Evolutionary conservation across 2,797 vertebrate species (phyloP).

Genomic region (Bovichtus variegatus): DNA sequence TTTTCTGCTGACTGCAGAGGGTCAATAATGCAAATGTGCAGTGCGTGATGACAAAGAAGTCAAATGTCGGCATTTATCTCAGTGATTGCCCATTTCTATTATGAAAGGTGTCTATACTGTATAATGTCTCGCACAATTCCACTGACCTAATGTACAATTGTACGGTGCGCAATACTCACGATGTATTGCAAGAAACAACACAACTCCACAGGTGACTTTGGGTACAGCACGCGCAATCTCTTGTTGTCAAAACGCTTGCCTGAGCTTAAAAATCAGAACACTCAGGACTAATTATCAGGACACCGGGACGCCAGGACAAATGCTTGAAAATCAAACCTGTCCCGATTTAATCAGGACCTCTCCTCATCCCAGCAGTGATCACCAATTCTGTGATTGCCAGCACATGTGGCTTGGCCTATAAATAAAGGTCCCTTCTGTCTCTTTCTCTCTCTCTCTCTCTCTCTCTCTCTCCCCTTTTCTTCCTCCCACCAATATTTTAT

Average conservation of each 20-base stretch:
- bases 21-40: no score
- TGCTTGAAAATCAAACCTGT: slow-evolving; percentile 14
- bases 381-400: slow-evolving; percentile 1
- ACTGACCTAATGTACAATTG: not conserved
- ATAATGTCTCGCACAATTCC: no score
- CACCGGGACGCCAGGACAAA: not conserved
- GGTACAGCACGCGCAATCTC: accelerated
- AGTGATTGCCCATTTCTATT: no score
- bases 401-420: slow-evolving; percentile 45
- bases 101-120: no score
- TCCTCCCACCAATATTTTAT: slow-evolving; percentile 40
- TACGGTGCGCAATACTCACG: no score
- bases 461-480: not conserved
- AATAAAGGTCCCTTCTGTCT: slow-evolving; percentile 34
- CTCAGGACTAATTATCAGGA: slow-evolving; percentile 13
- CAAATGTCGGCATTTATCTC: no score
- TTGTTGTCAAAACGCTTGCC: not conserved
- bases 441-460: not conserved
- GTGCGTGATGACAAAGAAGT: no score
- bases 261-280: not conserved
- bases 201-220: not conserved
- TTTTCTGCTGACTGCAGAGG: no score
- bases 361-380: slow-evolving; percentile 13
- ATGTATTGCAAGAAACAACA: not conserved
- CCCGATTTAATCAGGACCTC: slow-evolving; percentile 14